These are phyloP conservation scores for Ibycter americanus DNA, from an alignment of 2,797 vertebrate species.

Conservation along the genomic window DNA sequence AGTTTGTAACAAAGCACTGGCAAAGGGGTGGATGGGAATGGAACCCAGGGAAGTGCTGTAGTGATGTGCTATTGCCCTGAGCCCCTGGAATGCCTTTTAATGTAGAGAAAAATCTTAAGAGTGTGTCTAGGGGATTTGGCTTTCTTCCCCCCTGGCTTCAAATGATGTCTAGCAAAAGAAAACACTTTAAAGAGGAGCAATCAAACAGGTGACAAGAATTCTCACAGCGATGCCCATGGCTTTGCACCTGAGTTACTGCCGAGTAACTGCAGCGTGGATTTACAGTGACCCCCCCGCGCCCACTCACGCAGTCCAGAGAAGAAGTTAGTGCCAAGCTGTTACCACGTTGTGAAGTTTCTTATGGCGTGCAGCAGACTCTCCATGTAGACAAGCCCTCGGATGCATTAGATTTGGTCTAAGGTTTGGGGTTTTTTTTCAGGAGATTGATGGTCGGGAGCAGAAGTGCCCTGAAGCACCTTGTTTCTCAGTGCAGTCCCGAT, in stretches of 20 bases:
- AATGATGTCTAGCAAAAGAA: too few relatives aligned
- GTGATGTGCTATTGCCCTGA: not conserved
- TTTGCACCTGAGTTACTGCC: not conserved
- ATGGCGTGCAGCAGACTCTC: not conserved
- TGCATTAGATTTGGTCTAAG: not conserved
- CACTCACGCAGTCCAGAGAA: not conserved
- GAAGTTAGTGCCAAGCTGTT: not conserved
- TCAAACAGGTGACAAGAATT: not conserved
- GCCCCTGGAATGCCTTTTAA: not conserved
- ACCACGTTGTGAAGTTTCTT: accelerated
- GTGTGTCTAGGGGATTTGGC: not conserved
- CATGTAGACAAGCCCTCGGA: slow-evolving; percentile 6
- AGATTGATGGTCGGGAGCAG: not conserved
- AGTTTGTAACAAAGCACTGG: not conserved
- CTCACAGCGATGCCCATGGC: not conserved
- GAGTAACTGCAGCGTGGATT: not conserved
- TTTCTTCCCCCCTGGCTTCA: not conserved
- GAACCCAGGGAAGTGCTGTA: not conserved
- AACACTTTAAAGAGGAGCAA: not conserved
- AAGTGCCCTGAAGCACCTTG: not conserved
- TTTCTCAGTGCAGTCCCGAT: not conserved
- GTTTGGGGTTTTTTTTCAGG: not conserved
- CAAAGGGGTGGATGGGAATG: not conserved
- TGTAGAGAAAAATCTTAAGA: not conserved
- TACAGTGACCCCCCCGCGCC: not conserved